Base-by-base conservation (phyloP, 2,797 vertebrate genomes). In the Gallinago stenura region DNA sequence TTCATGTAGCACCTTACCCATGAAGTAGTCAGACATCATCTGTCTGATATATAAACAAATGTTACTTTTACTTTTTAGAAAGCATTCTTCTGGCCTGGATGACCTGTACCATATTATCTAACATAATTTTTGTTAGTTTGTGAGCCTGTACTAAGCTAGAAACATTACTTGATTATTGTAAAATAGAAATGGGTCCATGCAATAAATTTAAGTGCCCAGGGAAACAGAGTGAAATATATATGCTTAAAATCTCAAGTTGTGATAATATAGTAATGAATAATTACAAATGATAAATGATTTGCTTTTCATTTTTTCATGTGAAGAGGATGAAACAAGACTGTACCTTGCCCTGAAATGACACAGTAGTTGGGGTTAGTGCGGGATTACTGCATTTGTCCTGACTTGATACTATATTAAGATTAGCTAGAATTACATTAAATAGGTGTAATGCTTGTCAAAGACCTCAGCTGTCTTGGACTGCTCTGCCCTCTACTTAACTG, bases 361-460 rank as follows among this genome's bases (percentile, higher is more conserved):
- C 20, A 19, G 6, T 39, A 70, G 45, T 19, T 64, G 5, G 15
- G 26, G 24, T 75, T 45, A 86, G 31, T 33, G 22, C 13, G 57
- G 20, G 45, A 71, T 90, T 88, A 41, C 20, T 85, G 43, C 12
- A 12, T 80, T 79, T 87, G 20, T 65, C 46, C 65, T 89, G 61
- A 25, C 26, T 70, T 72, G 53, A 72, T 20, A 8, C 83, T 88
- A 50, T n/a, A 31, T 66, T n/a, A 45, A 81, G 43, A 75, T 93
- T 87, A 90, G 28, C 48, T 9, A 48, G 61, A 89, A 66, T 93
- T 82, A 82, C 72, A 89, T 93, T 83, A 86, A 87, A 58, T 61
- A 7, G 57, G 13, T 12, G n/a, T 83, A 60, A n/a, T 51, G 11
- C 54, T 77, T 88, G 45, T 78, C 53, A 91, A 33, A 89, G 48